Percentiles rank a stretch among this genome's conserved stretches.
These are phyloP conservation scores for Chloebia gouldiae DNA, from an alignment of 2,113 vertebrate genomes.

Conservation along the genomic window DNA sequence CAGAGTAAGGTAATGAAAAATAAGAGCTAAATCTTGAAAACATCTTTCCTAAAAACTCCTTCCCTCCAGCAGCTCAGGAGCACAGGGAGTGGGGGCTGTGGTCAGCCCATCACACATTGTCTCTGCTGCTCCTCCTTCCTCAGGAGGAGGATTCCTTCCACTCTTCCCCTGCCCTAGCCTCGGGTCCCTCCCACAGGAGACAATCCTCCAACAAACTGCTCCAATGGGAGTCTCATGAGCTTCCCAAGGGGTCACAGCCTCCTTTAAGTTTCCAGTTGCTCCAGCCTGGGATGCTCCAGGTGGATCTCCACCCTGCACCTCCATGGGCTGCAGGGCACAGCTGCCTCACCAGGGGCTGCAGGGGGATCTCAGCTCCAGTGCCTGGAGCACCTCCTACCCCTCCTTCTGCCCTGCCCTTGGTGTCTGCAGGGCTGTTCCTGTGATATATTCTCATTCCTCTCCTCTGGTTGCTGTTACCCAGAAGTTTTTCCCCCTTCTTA, in stretches of 20 bases:
- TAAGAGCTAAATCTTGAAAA: background rate
- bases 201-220: background rate
- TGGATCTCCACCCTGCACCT: too few species aligned
- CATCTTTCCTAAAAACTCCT: background rate
- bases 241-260: background rate
- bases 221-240: background rate
- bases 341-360: background rate
- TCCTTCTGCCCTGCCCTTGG: background rate
- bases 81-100: background rate
- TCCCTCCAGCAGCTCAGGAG: too few species aligned
- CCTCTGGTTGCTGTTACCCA: background rate
- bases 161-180: background rate
- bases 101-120: background rate
- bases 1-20: background rate
- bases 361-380: rapidly evolving
- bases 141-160: background rate
- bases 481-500: background rate
- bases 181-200: too few species aligned
- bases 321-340: background rate
- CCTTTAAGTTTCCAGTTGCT: background rate
- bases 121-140: background rate
- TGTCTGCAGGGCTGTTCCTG: background rate
- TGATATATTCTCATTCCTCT: background rate
- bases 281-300: background rate
- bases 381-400: background rate